Evolutionary conservation across 2,888 invertebrate species (phyloP).

Genomic region (Sipunculus nudus): DNA sequence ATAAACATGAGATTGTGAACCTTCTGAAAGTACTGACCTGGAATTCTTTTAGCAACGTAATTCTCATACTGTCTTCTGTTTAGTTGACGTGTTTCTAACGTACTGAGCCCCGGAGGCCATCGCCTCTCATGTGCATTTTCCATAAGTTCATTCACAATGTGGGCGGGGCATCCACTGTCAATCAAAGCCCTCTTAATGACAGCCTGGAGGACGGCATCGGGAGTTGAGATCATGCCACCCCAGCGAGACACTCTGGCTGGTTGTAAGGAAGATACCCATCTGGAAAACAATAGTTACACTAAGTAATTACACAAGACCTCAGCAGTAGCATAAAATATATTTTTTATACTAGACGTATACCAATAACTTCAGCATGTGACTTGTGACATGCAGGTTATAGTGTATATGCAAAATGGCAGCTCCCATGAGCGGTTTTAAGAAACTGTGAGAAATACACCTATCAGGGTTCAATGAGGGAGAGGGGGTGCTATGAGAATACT

Average conservation of each 20-base stretch:
- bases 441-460: too few relatives aligned
- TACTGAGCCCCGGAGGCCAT: slow-evolving; percentile 91
- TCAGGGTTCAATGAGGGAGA: too few relatives aligned
- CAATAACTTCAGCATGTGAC: too few relatives aligned
- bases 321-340: too few relatives aligned
- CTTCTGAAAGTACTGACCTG: too few relatives aligned
- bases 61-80: slow-evolving; percentile 93
- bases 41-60: slow-evolving; percentile 92
- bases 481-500: too few relatives aligned
- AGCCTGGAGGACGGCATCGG: slow-evolving; percentile 87
- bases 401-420: too few relatives aligned
- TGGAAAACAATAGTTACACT: slow-evolving; percentile 24
- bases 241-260: slow-evolving; percentile 84
- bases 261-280: slow-evolving; percentile 61
- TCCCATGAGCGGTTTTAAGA: too few relatives aligned
- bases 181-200: slow-evolving; percentile 92
- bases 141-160: slow-evolving; percentile 93
- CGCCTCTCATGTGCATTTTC: slow-evolving; percentile 95
- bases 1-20: too few relatives aligned
- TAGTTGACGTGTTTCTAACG: slow-evolving; percentile 91
- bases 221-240: slow-evolving; percentile 99
- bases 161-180: slow-evolving; percentile 92
- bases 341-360: too few relatives aligned
- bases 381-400: too few relatives aligned
- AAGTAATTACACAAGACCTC: too few relatives aligned